Conservation (phyloP, 2,888 invertebrate species). For the Nezara viridula region DNA sequence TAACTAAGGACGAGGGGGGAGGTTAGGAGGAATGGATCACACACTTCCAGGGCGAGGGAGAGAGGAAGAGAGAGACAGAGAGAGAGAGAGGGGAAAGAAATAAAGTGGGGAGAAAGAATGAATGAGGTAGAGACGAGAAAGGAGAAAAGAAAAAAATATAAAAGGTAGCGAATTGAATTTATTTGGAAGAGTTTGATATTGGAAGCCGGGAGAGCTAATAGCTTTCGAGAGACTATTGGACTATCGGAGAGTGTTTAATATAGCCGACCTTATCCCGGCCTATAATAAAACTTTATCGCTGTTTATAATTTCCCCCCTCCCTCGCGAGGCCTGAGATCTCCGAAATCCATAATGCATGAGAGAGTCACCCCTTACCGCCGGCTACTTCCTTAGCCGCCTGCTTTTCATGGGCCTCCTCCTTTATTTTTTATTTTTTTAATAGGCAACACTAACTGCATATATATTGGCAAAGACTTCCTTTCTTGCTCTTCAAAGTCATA, state of each 20-base stretch:
- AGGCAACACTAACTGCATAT: constrained; percentile 43
- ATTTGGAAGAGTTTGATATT: constrained; percentile 30
- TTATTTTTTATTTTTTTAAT: constrained; percentile 35
- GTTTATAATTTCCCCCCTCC: constrained; percentile 59
- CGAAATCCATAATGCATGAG: constrained; percentile 34
- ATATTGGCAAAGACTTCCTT: background rate
- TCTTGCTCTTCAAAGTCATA: background rate
- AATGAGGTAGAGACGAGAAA: background rate
- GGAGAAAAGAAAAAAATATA: background rate
- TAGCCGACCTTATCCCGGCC: constrained; percentile 52
- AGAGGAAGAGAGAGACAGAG: background rate
- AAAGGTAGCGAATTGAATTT: background rate
- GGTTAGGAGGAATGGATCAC: background rate
- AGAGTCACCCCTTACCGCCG: constrained; percentile 19
- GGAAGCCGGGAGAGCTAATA: constrained; percentile 4
- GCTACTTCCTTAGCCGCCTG: constrained; percentile 37
- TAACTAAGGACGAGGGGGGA: background rate
- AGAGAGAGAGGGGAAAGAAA: background rate
- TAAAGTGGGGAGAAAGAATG: background rate
- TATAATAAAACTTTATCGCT: constrained; percentile 63
- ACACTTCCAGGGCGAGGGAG: background rate
- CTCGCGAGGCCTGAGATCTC: background rate
- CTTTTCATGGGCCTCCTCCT: background rate
- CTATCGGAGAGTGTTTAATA: constrained; percentile 65
- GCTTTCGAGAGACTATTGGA: constrained; percentile 49